Evolutionary conservation across 2,888 invertebrate species (phyloP), one percentile per base, ranked within the genome.

Genomic region (Catocala sponsa): DNA sequence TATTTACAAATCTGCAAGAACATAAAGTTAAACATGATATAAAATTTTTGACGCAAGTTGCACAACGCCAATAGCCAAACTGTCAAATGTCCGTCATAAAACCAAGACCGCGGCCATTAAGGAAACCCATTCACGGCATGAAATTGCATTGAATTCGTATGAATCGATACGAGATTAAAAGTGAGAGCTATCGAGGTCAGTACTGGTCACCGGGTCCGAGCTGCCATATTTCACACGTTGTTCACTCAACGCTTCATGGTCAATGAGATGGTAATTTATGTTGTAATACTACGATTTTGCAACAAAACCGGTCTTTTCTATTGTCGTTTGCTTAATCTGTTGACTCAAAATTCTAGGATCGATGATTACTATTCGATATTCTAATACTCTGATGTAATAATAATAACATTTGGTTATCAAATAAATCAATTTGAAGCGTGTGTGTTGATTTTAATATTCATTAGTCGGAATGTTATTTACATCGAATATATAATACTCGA

Each of bases 261-360:
- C 87, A 88, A 86, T 89, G 83, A 87, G 83, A 88, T 87, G 85
- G 75, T 86, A 83, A 85, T 86, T 74, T 70, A 79, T 88, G 81
- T 85, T 71, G 83, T 86, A 85, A 88, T 79, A 70, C 59, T 74
- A 54, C 25, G 65, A 74, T 83, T 82, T 80, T 68, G 81, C 79
- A 82, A 83, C 74, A 61, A 74, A 82, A 89, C 87, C 77, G 68
- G 86, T 86, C 85, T 77, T 79, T 68, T 74, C 72, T 72, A 43
- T 70, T 74, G 72, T 66, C 68, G 62, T 78, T 78, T 77, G 68
- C 70, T 65, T 73, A 74, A 68, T 66, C 33, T 56, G 53, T 25
- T 65, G 58, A 65, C 68, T 38, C 57, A 60, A 54, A 63, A 61
- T 70, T 57, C 13, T 65, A 55, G 51, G 61, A 65, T 62, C 62